Conservation (phyloP, 2,888 invertebrate species). For the Heliconius charithonia region DNA sequence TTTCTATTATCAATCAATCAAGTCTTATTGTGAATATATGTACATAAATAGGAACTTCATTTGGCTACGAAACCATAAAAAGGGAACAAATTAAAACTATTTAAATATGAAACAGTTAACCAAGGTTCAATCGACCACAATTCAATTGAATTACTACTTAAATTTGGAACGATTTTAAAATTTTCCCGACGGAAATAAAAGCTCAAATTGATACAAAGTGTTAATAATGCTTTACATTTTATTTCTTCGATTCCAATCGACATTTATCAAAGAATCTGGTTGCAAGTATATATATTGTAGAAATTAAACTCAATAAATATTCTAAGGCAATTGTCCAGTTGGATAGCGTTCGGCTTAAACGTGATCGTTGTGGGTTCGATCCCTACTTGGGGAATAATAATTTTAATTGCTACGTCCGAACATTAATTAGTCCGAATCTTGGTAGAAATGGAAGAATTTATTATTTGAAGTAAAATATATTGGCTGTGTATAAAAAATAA, state of each 20-base stretch:
- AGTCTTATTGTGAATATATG: too few relatives aligned
- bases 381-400: background rate
- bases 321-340: background rate
- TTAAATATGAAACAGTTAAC: conserved; percentile 13
- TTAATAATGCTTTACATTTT: background rate
- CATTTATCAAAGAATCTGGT: background rate
- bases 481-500: background rate
- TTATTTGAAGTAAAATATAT: background rate
- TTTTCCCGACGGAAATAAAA: background rate
- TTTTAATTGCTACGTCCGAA: background rate
- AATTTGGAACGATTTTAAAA: background rate
- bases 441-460: background rate
- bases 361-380: background rate
- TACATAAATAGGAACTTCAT: too few relatives aligned
- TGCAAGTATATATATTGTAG: background rate
- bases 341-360: background rate
- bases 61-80: background rate
- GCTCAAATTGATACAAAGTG: background rate
- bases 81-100: background rate
- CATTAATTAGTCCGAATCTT: background rate
- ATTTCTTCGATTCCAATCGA: background rate
- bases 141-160: conserved; percentile 2
- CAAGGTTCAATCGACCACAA: conserved; percentile 17
- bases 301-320: background rate
- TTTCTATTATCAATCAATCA: too few relatives aligned